Conservation (phyloP, 2,888 invertebrate species). For the Tetranychus piercei region DNA sequence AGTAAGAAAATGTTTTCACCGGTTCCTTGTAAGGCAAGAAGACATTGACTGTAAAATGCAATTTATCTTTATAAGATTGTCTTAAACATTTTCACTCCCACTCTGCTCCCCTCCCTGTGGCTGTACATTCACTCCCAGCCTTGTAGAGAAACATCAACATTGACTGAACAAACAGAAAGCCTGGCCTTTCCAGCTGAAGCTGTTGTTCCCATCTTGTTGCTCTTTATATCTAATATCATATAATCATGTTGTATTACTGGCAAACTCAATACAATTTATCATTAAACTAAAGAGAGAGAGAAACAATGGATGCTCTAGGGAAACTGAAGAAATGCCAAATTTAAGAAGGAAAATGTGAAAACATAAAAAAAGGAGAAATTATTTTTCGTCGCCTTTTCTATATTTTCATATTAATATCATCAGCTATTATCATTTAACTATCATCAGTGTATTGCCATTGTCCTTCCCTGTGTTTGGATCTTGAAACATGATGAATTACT, state of each 20-base stretch:
- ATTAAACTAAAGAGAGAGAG: no score
- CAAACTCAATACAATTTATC: background rate
- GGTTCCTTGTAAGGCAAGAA: no score
- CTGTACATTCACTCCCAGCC: background rate
- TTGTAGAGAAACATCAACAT: no score
- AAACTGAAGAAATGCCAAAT: background rate
- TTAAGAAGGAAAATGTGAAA: background rate
- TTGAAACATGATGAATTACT: background rate
- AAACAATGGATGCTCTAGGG: background rate
- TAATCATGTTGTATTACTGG: no score
- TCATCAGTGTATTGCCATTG: no score
- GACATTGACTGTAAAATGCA: background rate
- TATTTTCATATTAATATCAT: background rate
- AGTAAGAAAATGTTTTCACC: no score
- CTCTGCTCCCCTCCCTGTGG: background rate
- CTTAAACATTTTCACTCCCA: background rate
- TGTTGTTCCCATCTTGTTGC: no score
- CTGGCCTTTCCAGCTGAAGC: no score
- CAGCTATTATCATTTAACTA: background rate
- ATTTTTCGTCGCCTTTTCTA: background rate
- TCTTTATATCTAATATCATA: no score
- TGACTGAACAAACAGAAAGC: no score
- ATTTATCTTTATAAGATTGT: constrained; percentile 1
- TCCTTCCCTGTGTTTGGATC: no score
- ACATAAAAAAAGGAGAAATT: background rate